These are phyloP conservation scores for Dascillus cervinus DNA, from an alignment of 2,888 invertebrate genomes.

Conservation along the genomic window DNA sequence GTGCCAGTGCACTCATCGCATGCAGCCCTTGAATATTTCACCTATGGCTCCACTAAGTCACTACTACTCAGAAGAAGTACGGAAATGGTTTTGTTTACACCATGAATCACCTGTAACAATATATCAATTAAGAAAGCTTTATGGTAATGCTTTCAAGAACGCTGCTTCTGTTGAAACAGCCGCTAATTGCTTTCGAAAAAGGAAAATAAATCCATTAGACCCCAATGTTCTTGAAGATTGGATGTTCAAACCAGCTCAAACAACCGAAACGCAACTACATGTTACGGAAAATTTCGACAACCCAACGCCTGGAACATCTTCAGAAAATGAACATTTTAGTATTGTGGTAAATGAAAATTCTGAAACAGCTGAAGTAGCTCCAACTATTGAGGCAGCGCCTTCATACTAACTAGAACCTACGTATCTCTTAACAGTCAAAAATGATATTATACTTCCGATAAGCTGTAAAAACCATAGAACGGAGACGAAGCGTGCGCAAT, in stretches of 20 bases:
- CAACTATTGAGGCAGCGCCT: no score
- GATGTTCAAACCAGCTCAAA: slow-evolving; percentile 1
- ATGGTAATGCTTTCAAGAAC: not conserved
- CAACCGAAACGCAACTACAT: not conserved
- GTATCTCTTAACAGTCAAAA: no score
- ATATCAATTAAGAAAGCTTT: not conserved
- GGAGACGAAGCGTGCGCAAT: no score
- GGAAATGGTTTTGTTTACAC: slow-evolving; percentile 15
- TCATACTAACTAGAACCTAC: no score
- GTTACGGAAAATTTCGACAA: no score
- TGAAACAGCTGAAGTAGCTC: no score
- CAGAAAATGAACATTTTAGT: no score
- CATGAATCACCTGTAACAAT: not conserved
- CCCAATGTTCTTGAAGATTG: not conserved
- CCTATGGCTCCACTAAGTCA: slow-evolving; percentile 21
- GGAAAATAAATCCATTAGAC: no score
- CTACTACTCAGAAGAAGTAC: slow-evolving; percentile 20
- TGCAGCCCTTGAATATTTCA: slow-evolving; percentile 21
- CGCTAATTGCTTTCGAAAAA: not conserved
- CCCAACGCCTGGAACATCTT: no score
- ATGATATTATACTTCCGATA: no score
- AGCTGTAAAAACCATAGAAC: no score
- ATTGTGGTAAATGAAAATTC: no score
- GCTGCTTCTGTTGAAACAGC: not conserved
- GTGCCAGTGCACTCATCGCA: slow-evolving; percentile 22